Percentiles rank a stretch among this genome's conserved stretches.
phyloP scores from a whole-genome alignment of 2,888 invertebrate species.

The Mallateleia sp. region DNA sequence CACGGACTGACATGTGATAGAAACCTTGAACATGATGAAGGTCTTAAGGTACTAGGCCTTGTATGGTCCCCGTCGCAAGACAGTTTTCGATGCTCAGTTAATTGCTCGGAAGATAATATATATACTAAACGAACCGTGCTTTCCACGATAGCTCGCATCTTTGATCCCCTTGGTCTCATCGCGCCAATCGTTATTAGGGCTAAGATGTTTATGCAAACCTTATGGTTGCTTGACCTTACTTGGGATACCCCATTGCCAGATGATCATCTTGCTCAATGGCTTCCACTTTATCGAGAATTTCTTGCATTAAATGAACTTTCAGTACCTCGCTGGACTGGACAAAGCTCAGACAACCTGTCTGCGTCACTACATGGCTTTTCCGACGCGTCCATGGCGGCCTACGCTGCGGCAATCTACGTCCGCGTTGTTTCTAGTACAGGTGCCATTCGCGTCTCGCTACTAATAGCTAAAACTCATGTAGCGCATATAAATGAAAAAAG shows the following conservation, averaged over 20 bases:
- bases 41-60: neutral
- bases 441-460: neutral
- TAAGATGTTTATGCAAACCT: neutral
- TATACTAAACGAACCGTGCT: neutral
- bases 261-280: neutral
- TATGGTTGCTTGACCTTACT: neutral
- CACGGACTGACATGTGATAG: neutral
- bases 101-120: neutral
- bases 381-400: too few species aligned
- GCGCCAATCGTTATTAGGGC: neutral
- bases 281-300: neutral
- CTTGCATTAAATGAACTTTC: neutral
- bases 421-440: too few species aligned
- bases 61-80: neutral
- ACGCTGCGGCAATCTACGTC: too few species aligned
- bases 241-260: neutral
- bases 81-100: neutral
- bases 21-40: too few species aligned
- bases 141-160: neutral
- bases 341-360: neutral
- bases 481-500: neutral
- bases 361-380: neutral
- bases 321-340: neutral
- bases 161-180: neutral
- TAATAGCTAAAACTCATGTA: neutral